phyloP scores from a whole-genome alignment of 2,113 vertebrate species.

The Hystrix cristata region DNA sequence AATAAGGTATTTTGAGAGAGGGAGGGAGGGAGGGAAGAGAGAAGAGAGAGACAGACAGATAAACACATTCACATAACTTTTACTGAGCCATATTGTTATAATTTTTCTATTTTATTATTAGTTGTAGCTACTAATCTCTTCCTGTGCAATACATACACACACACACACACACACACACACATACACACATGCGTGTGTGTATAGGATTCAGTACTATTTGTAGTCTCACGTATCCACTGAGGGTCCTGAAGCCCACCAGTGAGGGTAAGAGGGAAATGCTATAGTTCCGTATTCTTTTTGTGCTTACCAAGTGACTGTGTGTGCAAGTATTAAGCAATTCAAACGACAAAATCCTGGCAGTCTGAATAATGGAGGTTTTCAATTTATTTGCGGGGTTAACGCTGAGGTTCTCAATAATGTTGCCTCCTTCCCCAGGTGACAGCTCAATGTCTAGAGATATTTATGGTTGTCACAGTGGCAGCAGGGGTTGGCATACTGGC shows the following conservation, averaged over 20 bases:
- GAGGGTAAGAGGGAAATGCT: not conserved
- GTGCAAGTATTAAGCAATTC: not conserved
- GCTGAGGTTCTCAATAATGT: not conserved
- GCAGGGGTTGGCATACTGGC: not conserved
- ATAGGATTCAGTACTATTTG: not conserved
- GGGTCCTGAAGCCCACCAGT: not conserved
- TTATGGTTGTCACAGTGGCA: not conserved
- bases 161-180: not conserved
- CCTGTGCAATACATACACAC: not conserved
- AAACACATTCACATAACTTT: not conserved
- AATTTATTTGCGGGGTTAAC: not conserved
- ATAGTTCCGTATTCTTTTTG: not conserved
- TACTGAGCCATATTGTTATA: not conserved
- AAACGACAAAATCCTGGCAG: not conserved
- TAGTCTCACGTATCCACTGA: not conserved
- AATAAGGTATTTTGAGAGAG: not conserved
- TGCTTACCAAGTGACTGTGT: not conserved
- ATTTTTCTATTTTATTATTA: not conserved
- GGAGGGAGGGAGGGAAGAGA: not conserved
- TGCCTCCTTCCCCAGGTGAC: not conserved
- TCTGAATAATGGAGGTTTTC: not conserved
- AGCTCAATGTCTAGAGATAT: not conserved
- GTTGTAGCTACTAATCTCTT: not conserved
- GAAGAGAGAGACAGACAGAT: too few species aligned
- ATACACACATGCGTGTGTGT: not conserved